Evolutionary conservation across 2,113 vertebrate genomes (phyloP), one percentile per base, ranked within the genome.

Genomic region (pig (Sus scrofa)): DNA sequence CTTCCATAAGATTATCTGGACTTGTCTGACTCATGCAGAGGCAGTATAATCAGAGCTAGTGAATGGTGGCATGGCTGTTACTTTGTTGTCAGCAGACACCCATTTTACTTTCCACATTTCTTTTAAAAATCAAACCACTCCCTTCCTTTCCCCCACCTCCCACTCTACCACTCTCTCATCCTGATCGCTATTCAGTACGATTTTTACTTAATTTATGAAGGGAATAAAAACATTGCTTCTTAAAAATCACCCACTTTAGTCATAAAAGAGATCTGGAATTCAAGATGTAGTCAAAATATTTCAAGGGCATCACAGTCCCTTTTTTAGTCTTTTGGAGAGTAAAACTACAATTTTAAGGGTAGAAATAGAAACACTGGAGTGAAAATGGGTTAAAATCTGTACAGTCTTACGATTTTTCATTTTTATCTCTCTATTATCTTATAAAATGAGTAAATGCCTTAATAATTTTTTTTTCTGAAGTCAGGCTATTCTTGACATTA

Each of bases 181-280:
- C 27, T 15, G 24, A 7, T 37, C 37, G 90, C 20, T 52, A 54
- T 26, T 67, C n/a, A 91, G 26, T 30, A 8, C 52, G 30, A 79
- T 52, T 86, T 93, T 73, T 37, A 60, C 34, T 27, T n/a, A 82
- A 75, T 50, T 86, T 68, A 52, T 74, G 18, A 74, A 82, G 39
- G 16, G 20, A 87, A 70, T 74, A 32, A 86, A 52, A 94, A 9
- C n/a, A 87, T 34, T 91, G 37, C 20, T 87, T 82, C 75, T 91
- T 44, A 86, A 63, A 54, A 54, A 30, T 60, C 37, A 60, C 14
- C 37, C 52, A 9, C 26, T 32, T 32, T 52, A 82, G 4, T 87
- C 20, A 34, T 70, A 27, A 73, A 94, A 71, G 13, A 37, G 32
- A 52, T 32, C 26, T 95, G 32, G 24, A 84, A 92, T 63, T 92